Evolutionary conservation across 2,113 vertebrate genomes (phyloP), one percentile per base, ranked within the genome.

Genomic region (Lates calcarifer): DNA sequence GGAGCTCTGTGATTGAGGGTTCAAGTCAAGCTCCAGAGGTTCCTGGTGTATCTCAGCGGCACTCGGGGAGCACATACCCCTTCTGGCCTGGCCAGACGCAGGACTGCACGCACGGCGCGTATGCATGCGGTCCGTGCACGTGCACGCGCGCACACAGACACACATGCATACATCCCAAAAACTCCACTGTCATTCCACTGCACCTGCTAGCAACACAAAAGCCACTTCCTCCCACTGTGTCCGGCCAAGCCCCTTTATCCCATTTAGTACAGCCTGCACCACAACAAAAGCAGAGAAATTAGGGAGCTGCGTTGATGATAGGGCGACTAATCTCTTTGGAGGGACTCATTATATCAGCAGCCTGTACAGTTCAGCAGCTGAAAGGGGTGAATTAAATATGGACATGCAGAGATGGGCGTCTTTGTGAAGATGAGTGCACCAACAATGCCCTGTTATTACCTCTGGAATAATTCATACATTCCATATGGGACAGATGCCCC

Each of bases 191-290:
- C 91, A 92, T 90, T 91, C 86, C 86, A 71, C 84, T 89, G 92
- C 94, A 95, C 95, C 94, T 95, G 94, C 94, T 84, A 70, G 86
- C 81, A 89, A 88, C 89, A 94, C 94, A 95, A 95, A 94, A 92
- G 92, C 92, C 84, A 92, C 90, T 94, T 94, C 93, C 94, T 93
- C 90, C 93, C 89, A 86, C 82, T 88, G 91, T 87, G 92, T 91
- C 90, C 90, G 37, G 86, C 89, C 87, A 84, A 91, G 90, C 74
- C 87, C 85, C 85, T 90, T 93, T 90, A 92, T 92, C 90, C 91
- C 85, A 87, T 94, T 93, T 89, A 85, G 91, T 77, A 49, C 86
- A 86, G 91, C 87, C 87, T 91, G 91, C 84, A 62, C 86, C 83
- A 81, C 93, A 90, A 95, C 94, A 95, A 94, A 93, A 86, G 82